Conservation (phyloP, 2,113 vertebrate genomes). For the Oostethus manadensis region DNA sequence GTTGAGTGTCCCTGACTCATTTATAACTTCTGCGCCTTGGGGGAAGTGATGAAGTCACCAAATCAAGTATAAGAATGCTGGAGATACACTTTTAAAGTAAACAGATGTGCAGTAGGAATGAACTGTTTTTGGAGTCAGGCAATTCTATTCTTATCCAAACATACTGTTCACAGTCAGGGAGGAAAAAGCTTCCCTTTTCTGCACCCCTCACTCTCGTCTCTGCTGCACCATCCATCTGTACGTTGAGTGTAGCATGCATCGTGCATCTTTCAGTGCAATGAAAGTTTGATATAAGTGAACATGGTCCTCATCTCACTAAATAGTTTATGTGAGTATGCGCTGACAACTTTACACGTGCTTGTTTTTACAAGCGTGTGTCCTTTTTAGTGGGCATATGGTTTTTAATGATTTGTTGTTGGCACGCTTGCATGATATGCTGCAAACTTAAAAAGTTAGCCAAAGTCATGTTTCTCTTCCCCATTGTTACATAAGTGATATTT, state of each 20-base stretch:
- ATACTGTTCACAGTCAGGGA: constrained; percentile 19
- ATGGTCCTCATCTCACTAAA: constrained; percentile 37
- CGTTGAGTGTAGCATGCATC: constrained; percentile 15
- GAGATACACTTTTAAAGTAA: constrained; percentile 67
- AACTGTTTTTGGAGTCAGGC: constrained; percentile 48
- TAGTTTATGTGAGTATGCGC: constrained; percentile 40
- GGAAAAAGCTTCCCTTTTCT: constrained; percentile 5
- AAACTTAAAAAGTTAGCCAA: constrained; percentile 5
- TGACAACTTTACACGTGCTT: constrained; percentile 23
- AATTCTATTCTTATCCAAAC: constrained; percentile 62
- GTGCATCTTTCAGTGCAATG: constrained; percentile 30
- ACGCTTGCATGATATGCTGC: constrained; percentile 19
- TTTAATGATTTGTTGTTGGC: constrained; percentile 20
- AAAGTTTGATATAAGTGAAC: constrained; percentile 34
- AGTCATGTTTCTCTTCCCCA: constrained; percentile 27
- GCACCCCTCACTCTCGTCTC: neutral
- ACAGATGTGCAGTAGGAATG: constrained; percentile 57
- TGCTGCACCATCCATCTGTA: constrained; percentile 38
- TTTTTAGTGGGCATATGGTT: constrained; percentile 13
- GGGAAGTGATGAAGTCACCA: constrained; percentile 65
- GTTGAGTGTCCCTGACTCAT: constrained; percentile 54
- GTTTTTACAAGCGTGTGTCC: constrained; percentile 28
- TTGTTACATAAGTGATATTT: constrained; percentile 26
- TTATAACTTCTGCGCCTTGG: constrained; percentile 53
- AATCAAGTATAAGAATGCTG: constrained; percentile 68